Percentiles rank a stretch among this genome's conserved stretches.
Conservation (phyloP, 2,797 vertebrate species). For the Phataginus tetradactyla region DNA sequence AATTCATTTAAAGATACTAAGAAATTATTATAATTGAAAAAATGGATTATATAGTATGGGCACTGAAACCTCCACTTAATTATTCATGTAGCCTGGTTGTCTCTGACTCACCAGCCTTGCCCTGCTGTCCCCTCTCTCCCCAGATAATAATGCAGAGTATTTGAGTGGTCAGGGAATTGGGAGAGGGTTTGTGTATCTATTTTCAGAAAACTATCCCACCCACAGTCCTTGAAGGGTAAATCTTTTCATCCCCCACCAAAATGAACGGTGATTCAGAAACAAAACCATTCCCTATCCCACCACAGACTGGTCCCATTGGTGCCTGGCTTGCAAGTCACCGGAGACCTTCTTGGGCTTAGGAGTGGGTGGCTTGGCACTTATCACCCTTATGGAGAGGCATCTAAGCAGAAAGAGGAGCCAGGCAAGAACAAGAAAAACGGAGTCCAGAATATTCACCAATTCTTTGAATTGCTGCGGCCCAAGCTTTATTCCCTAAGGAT, state of each 20-base stretch:
- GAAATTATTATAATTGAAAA: background rate
- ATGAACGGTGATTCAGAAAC: conserved; percentile 54
- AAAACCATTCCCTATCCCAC: background rate
- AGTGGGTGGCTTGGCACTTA: conserved; percentile 10
- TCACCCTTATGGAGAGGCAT: background rate
- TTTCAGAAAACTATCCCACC: background rate
- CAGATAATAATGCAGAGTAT: background rate
- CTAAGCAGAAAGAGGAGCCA: background rate
- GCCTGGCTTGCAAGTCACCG: background rate
- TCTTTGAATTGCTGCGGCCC: conserved; percentile 39
- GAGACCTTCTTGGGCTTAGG: conserved; percentile 32
- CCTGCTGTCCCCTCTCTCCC: background rate
- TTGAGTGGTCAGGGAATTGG: background rate
- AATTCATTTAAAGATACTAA: background rate
- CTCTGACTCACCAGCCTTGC: background rate
- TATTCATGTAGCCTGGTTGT: background rate
- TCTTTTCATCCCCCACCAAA: conserved; percentile 52
- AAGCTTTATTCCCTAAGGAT: conserved; percentile 63
- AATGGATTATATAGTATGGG: background rate
- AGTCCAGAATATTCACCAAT: conserved; percentile 58
- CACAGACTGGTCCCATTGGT: fast-evolving
- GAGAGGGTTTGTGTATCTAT: background rate
- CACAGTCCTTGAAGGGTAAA: background rate
- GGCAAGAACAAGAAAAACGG: conserved; percentile 33
- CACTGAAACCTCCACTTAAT: background rate